Base-by-base conservation (phyloP, 2,113 vertebrate species). In the Dipodomys stephensi region DNA sequence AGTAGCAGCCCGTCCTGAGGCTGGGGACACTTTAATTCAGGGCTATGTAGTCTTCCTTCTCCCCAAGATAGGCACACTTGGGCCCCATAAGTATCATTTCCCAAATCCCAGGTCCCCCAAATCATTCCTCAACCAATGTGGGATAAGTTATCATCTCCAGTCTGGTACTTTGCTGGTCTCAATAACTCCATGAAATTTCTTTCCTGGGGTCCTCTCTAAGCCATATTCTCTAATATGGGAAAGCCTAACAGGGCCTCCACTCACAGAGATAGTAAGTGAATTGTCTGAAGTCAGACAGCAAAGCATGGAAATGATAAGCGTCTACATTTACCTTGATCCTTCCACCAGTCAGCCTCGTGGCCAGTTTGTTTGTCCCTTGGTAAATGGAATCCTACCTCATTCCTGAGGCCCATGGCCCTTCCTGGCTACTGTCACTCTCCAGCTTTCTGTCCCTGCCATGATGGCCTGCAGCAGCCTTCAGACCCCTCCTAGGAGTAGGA, bases 311-410 rank as follows among this genome's bases (percentile, higher is more conserved):
- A 46, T 32, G 22, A 35, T 0, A 18, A 39, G 46, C 57, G 35
- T 0, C 10, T 39, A 0, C 4, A 39, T n/a, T 57, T 77, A 64
- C 46, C 67, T 78, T 18, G 0, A 4, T 32, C 69, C 71, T 77
- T 30, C 79, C 13, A 35, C 30, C 20, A 27, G 1, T 30, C n/a
- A 9, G 49, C 12, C 49, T 39, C 0, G 0, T 16, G 62, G 11
- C 13, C 46, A 3, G 11, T 49, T 62, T 82, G 46, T 30, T 72
- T 62, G 49, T 32, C 32, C 32, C 0, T 0, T 44, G 67, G 28
- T 84, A 39, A 57, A 44, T 39, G 3, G 57, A 57, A 39, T 35
- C 82, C 79, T 46, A 0, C 18, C 10, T 72, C 22, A 28, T 49
- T 62, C 39, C 88, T 18, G 35, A 68, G 39, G 46, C 80, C 78